Evolutionary conservation across 2,797 vertebrate species (phyloP), one percentile per base, ranked within the genome.

Genomic region (Melanotaenia parkinsoni): DNA sequence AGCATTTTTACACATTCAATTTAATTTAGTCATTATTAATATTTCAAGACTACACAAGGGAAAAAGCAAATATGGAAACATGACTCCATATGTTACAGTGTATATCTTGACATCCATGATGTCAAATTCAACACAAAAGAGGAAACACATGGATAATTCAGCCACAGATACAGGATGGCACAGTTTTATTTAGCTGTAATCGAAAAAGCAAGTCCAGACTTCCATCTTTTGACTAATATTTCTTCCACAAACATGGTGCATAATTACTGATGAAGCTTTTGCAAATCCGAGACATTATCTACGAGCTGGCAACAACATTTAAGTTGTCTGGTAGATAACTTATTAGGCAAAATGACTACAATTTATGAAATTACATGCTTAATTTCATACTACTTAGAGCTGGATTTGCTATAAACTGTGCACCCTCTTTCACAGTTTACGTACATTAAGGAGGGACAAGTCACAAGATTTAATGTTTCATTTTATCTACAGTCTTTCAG

Each of bases 281-380:
- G 50, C 24, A 16, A 47, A 69, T 56, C 20, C 51, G 70, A 60
- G 68, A 76, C 80, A 65, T 73, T 73, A 77, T 83, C 70, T 76
- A 65, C 58, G 75, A 79, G 63, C 77, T 60, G 45, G 51, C n/a
- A 54, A 71, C 70, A 68, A 62, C 71, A 58, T 81, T 76, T 59
- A 66, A 71, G 63, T 77, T 77, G 68, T 83, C 72, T 80, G 69
- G 67, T 79, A 77, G 72, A 88, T 82, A 86, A 84, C 63, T 71
- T 88, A 74, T 79, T 72, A 74, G 58, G 50, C 66, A 81, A 81
- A 77, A 76, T 79, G 37, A 70, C 53, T 28, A 53, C 66, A 72
- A 76, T 81, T 81, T 75, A 73, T 82, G 56, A 69, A 85, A 85
- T 88, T 76, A 86, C 82, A 89, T 84, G 83, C 73, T 85, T 77